Base-by-base conservation (phyloP, 2,888 invertebrate species). In the Pterobdella sp. region DNA sequence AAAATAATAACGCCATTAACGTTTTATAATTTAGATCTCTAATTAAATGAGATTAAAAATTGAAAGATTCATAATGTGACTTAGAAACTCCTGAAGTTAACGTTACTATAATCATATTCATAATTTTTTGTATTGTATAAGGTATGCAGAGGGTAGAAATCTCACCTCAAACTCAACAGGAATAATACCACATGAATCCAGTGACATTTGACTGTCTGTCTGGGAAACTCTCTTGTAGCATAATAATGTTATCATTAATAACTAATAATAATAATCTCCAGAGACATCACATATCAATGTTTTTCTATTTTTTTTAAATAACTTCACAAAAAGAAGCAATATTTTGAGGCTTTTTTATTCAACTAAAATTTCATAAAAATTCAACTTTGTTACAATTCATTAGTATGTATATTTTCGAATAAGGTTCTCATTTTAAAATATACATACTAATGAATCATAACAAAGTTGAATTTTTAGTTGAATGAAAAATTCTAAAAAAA, bases 91-190 rank as follows among this genome's bases (percentile, higher is more conserved):
- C n/a, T n/a, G n/a, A n/a, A n/a, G n/a, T n/a, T n/a, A n/a, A n/a
- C n/a, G n/a, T n/a, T n/a, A n/a, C n/a, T n/a, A n/a, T n/a, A n/a
- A n/a, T n/a, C n/a, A n/a, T n/a, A n/a, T n/a, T n/a, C n/a, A n/a
- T n/a, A n/a, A n/a, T n/a, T n/a, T 14, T 10, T 26, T 64, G 14
- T 26, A 10, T 18, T 26, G 10, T 31, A 29, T 18, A 64, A 64
- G 14, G 26, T 26, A n/a, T 26, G 26, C 26, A 64, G 26, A n/a
- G 26, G 26, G 52, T 18, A 22, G 32, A 31, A 67, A n/a, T n/a
- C 29, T 22, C 3, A 68, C 68, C 42, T 71, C 71, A 32, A 71
- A 71, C 63, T 71, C 71, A n/a, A 71, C 35, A 0, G 71, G 63
- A 29, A 35, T 56, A 37, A 71, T 35, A n/a, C 36, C n/a, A 29